These are phyloP conservation scores for Lagopus muta DNA, from an alignment of 2,113 vertebrate genomes.

Conservation along the genomic window DNA sequence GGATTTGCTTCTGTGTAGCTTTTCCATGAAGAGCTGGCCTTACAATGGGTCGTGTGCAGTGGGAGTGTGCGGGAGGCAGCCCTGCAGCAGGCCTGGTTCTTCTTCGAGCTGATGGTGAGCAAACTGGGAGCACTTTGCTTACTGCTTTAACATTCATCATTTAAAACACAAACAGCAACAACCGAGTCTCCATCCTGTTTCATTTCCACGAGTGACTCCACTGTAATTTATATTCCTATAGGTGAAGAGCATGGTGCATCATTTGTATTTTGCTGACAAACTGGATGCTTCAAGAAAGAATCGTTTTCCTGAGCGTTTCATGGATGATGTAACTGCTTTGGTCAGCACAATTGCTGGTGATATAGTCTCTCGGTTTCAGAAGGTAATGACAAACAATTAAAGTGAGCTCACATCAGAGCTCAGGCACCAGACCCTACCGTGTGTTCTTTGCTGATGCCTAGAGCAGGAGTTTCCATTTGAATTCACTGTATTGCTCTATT, in stretches of 20 bases:
- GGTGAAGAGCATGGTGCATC: conserved; percentile 99
- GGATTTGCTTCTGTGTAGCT: conserved; percentile 82
- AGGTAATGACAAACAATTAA: conserved; percentile 81
- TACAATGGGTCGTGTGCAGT: conserved; percentile 99
- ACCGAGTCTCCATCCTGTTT: not conserved
- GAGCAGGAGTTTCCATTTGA: not conserved
- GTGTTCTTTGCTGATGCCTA: not conserved
- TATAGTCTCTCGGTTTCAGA: conserved; percentile 95
- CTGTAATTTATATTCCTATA: conserved; percentile 65
- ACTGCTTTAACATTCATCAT: not conserved
- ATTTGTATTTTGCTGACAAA: conserved; percentile 96
- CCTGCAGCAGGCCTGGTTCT: conserved; percentile 98
- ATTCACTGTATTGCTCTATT: not conserved
- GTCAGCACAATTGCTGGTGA: conserved; percentile 97
- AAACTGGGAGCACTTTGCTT: conserved; percentile 2
- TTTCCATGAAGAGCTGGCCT: conserved; percentile 96
- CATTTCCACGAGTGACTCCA: not conserved
- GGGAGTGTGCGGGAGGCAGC: conserved; percentile 95
- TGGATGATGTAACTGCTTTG: conserved; percentile 95
- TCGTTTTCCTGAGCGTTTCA: conserved; percentile 98
- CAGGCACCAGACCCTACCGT: not conserved
- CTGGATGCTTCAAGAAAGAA: conserved; percentile 92
- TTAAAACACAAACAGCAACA: not conserved
- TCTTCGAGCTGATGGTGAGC: conserved; percentile 98
- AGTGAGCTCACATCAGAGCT: not conserved